Percentiles rank a stretch among this genome's conserved stretches.
Evolutionary conservation across 2,113 vertebrate species (phyloP).

Genomic region (Mus musculus): GRCm39 chr19:15212501-15213000

Average conservation of each 20-base stretch:
- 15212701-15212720: conserved; percentile 24
- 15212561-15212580: background rate
- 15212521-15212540: background rate
- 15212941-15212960: conserved; percentile 45
- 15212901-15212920: conserved; percentile 51
- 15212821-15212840: conserved; percentile 74
- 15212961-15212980: conserved; percentile 26
- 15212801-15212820: conserved; percentile 54
- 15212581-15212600: background rate
- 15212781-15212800: conserved; percentile 60
- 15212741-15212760: conserved; percentile 43
- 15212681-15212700: background rate
- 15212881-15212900: conserved; percentile 56
- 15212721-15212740: conserved; percentile 15
- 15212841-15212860: conserved; percentile 34
- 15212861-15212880: conserved; percentile 53
- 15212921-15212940: conserved; percentile 66
- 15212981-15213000: conserved; percentile 58
- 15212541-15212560: background rate
- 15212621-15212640: background rate
- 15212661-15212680: background rate
- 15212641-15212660: conserved; percentile 32
- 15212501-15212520: background rate
- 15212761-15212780: background rate
- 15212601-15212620: background rate